A percentile compares a stretch with the other conserved stretches of the same genome.
Conservation (phyloP, 2,113 vertebrate species). For the Rhinoderma darwinii region DNA sequence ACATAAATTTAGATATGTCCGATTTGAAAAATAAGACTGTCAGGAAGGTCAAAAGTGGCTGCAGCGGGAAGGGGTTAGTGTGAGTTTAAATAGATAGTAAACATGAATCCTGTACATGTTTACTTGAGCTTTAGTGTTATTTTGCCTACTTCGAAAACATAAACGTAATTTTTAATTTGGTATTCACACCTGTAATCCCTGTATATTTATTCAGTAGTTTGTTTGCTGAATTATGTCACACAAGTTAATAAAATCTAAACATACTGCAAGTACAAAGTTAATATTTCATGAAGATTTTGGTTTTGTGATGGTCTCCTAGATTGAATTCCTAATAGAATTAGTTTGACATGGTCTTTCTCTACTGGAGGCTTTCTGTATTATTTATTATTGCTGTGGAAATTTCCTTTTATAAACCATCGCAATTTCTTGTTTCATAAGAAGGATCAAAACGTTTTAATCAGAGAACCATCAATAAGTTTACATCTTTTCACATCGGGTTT, state of each 20-base stretch:
- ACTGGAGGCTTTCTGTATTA: neutral
- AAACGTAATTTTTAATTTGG: neutral
- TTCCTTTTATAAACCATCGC: neutral
- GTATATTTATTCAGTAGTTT: neutral
- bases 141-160: neutral
- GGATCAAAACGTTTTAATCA: neutral
- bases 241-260: slow-evolving; percentile 22
- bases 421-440: neutral
- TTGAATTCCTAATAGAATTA: slow-evolving; percentile 14
- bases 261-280: slow-evolving; percentile 14
- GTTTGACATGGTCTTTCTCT: neutral
- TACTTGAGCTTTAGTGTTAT: neutral
- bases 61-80: too few species aligned
- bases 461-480: neutral
- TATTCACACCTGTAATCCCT: neutral
- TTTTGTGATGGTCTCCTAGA: slow-evolving; percentile 10
- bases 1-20: too few species aligned
- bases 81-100: neutral
- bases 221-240: neutral
- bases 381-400: slow-evolving; percentile 20
- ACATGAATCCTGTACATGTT: neutral
- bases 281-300: slow-evolving; percentile 30
- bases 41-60: too few species aligned
- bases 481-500: neutral
- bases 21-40: too few species aligned